Conservation (phyloP, 2,888 invertebrate genomes). For the Digitonthophagus gazella region DNA sequence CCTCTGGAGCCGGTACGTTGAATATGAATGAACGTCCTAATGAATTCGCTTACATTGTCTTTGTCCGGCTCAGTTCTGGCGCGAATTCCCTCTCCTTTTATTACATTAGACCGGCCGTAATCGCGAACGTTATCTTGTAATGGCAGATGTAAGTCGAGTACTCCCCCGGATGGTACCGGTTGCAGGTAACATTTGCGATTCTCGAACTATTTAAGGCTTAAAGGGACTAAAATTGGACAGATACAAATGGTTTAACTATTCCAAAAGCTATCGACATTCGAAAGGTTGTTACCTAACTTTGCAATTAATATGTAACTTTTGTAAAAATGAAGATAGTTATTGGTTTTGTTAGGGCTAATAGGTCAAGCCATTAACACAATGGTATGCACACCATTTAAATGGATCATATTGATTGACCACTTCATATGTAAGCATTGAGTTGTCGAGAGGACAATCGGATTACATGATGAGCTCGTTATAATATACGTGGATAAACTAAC, state of each 20-base stretch:
- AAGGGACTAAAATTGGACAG: not conserved
- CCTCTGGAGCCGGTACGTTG: constrained; percentile 24
- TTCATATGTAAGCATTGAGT: not conserved
- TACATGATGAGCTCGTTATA: not conserved
- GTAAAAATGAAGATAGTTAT: too few species aligned
- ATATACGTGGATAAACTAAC: not conserved
- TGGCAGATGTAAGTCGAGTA: constrained; percentile 21
- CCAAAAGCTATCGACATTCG: too few species aligned
- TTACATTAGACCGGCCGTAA: constrained; percentile 24
- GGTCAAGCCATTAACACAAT: not conserved
- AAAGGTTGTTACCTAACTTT: too few species aligned
- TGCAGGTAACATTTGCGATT: not conserved
- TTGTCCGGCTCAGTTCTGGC: constrained; percentile 29
- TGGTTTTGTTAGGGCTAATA: not conserved
- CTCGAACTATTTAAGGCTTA: not conserved
- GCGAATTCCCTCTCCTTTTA: constrained; percentile 29
- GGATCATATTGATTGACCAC: not conserved
- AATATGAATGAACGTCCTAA: constrained; percentile 33
- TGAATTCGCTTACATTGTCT: constrained; percentile 33
- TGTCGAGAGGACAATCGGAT: not conserved
- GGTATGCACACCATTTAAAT: not conserved
- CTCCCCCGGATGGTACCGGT: constrained; percentile 10
- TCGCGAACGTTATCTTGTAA: constrained; percentile 26
- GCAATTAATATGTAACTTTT: too few species aligned
- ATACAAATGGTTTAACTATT: not conserved